Base-by-base conservation (phyloP, 2,888 invertebrate species). In the Neoascia interrupta region DNA sequence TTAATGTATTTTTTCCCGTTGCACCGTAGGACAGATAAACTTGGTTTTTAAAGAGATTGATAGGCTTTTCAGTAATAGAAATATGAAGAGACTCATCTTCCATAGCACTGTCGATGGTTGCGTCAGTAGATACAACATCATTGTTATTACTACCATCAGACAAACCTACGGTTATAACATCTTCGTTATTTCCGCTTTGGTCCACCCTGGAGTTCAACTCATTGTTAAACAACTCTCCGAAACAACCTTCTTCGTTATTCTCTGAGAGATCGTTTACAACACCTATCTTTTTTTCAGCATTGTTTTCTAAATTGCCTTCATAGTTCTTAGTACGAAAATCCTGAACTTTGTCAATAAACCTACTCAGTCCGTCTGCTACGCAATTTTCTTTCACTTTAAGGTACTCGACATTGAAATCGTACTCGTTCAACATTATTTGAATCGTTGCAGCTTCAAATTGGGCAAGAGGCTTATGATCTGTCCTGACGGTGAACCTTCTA, bases 371-470 rank as follows among this genome's bases (percentile, higher is more conserved):
- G 5, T 75, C 66, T 1, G 66, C 81, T 23, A 47, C 66, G 1
- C 45, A 36, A 15, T 83, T 83, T 19, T 37, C 26, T 19, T 75
- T 81, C 5, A 83, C 83, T 19, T 81, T 66, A 51, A 82, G 81
- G 37, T 84, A 83, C 1, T 66, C 53, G 1, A 85, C 79, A 15
- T 82, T 79, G 26, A 83, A 85, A 16, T 85, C 82, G 39, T 80
- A 86, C 53, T 86, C 85, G 43, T 82, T 81, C 82, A 85, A 69
- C 0, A 85, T 85, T 23, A 84, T 85, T 0, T 86, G 86, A 10
- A 87, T 86, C 79, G 88, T 87, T 0, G 86, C 31, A 0, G 80
- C 84, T 83, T 86, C 84, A 0, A 88, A 53, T 85, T 86, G 88
- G 3, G 81, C 81, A 1, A 88, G 63, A 0, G 87, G 86, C 54